These are phyloP conservation scores for Caenorhabditis sulstoni DNA, from an alignment of 2,888 invertebrate species.

Conservation along the genomic window DNA sequence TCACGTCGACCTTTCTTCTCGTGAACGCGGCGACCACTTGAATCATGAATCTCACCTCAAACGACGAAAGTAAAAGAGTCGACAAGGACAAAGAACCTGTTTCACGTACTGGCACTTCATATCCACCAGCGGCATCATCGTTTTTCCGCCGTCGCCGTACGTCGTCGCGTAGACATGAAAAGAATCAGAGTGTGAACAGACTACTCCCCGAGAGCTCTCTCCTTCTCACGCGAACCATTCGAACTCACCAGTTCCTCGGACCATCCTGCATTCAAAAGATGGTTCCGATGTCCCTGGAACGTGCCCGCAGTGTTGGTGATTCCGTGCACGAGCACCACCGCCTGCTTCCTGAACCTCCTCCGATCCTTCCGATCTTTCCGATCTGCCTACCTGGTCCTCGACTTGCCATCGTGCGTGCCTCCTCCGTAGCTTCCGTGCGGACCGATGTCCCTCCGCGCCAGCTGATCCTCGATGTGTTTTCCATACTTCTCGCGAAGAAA, in stretches of 20 bases:
- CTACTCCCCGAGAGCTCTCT: no score
- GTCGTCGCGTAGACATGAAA: conserved; percentile 76
- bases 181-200: neutral
- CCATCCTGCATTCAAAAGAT: conserved; percentile 65
- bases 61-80: neutral
- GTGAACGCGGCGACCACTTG: conserved; percentile 76
- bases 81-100: conserved; percentile 65
- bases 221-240: no score
- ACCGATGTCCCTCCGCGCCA: conserved; percentile 64
- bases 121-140: conserved; percentile 73
- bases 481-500: conserved; percentile 53
- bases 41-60: conserved; percentile 73
- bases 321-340: conserved; percentile 66
- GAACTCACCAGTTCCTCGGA: conserved; percentile 54
- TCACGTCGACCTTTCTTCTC: conserved; percentile 74
- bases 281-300: conserved; percentile 60
- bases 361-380: neutral
- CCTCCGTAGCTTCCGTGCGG: conserved; percentile 64
- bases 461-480: conserved; percentile 49
- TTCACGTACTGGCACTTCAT: conserved; percentile 78
- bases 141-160: conserved; percentile 78
- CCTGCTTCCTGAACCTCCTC: conserved; percentile 59
- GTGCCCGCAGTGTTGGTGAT: conserved; percentile 67
- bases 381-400: conserved; percentile 39
- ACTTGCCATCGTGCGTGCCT: conserved; percentile 57